A percentile compares a stretch with the other conserved stretches of the same genome.
Conservation (phyloP, 2,113 vertebrate genomes). For the Thryonomys swinderianus region DNA sequence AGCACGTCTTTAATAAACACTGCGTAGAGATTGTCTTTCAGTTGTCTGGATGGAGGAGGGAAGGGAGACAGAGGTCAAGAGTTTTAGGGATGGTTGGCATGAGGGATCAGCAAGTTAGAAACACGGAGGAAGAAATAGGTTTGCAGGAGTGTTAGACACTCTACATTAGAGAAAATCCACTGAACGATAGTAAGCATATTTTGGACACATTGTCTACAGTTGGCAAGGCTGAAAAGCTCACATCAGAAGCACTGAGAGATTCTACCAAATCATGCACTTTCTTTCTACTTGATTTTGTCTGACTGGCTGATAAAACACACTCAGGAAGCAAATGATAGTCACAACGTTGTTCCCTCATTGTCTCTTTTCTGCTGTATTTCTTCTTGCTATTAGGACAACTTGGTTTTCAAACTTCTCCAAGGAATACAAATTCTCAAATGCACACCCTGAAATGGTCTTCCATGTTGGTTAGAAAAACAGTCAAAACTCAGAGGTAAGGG, state of each 20-base stretch:
- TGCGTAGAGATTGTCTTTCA: neutral
- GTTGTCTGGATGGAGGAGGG: neutral
- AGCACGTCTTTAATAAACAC: neutral
- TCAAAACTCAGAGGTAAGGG: neutral
- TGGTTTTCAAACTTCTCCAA: neutral
- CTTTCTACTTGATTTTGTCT: neutral
- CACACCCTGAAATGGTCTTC: neutral
- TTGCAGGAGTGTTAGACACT: neutral
- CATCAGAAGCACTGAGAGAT: neutral
- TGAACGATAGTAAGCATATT: neutral
- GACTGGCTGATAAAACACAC: neutral
- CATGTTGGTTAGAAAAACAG: neutral
- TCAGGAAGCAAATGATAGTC: neutral
- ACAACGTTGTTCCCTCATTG: neutral
- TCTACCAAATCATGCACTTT: neutral
- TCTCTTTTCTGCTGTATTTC: neutral
- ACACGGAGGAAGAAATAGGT: neutral
- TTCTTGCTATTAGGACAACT: neutral
- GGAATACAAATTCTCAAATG: neutral
- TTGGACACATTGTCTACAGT: neutral
- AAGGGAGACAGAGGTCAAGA: neutral
- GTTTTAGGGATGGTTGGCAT: neutral
- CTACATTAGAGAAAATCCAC: neutral
- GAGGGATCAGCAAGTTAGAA: neutral
- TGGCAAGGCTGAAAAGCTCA: neutral